Conservation (phyloP, 1,140 invertebrate species). For the Papilio polytes region DNA sequence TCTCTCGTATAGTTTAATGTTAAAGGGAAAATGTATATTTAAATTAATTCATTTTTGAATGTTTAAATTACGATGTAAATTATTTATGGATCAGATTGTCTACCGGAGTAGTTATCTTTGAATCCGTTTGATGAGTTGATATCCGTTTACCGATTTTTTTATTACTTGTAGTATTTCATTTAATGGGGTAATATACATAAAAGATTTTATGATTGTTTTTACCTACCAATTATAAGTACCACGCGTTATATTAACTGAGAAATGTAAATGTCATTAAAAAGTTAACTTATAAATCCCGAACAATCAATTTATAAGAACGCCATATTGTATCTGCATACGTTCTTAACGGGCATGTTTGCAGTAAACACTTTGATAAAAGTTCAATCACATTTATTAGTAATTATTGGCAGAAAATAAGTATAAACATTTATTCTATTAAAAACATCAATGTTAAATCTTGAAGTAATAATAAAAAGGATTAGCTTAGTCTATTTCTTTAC, state of each 20-base stretch:
- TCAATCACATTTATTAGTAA: neutral
- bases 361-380: constrained; percentile 3
- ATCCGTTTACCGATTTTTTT: constrained; percentile 24
- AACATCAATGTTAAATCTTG: neutral
- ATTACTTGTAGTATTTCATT: constrained; percentile 19
- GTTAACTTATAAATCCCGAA: neutral
- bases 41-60: constrained; percentile 5
- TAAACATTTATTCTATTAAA: constrained; percentile 3
- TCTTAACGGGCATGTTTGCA: neutral
- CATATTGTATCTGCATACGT: neutral
- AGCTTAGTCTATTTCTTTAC: neutral
- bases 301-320: neutral
- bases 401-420: neutral
- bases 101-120: neutral
- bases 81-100: neutral
- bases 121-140: neutral
- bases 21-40: neutral
- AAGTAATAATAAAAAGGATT: neutral
- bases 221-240: neutral
- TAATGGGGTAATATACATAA: constrained; percentile 26
- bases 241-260: neutral
- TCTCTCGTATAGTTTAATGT: neutral
- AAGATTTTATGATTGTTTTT: neutral
- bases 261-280: neutral
- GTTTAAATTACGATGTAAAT: neutral